These are phyloP conservation scores for Drymodes brunneopygia DNA, from an alignment of 2,113 vertebrate species.

Conservation along the genomic window DNA sequence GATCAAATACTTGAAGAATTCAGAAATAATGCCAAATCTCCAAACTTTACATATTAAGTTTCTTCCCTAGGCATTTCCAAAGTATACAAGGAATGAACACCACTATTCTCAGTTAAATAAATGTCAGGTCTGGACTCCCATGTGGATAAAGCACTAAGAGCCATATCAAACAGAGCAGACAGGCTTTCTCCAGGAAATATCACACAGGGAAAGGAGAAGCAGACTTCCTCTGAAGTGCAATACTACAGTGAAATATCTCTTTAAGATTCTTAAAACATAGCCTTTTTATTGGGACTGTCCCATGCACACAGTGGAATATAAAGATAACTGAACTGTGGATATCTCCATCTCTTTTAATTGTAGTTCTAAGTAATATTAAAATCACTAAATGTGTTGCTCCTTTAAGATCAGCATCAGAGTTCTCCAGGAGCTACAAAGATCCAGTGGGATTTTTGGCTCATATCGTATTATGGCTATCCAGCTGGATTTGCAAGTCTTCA, in stretches of 20 bases:
- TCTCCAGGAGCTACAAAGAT: not conserved
- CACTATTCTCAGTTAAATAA: not conserved
- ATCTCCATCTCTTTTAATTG: not conserved
- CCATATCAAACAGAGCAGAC: not conserved
- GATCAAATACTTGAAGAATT: not conserved
- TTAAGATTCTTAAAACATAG: not conserved
- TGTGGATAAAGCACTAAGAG: not conserved
- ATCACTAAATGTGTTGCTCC: not conserved
- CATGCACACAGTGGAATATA: not conserved
- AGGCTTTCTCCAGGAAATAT: not conserved
- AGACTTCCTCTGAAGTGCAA: not conserved
- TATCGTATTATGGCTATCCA: not conserved
- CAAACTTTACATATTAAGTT: not conserved
- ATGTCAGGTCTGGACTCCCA: not conserved
- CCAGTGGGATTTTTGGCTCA: not conserved
- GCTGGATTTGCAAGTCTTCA: not conserved
- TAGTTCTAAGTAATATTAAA: not conserved
- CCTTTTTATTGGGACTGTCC: not conserved
- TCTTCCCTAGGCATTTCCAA: not conserved
- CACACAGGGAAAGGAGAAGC: not conserved
- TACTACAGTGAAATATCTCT: not conserved
- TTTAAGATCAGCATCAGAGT: not conserved
- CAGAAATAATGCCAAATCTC: not conserved
- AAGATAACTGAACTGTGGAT: not conserved
- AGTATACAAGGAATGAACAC: not conserved